phyloP scores from a whole-genome alignment of 1,140 invertebrate species.

The Zelostemma sp. region DNA sequence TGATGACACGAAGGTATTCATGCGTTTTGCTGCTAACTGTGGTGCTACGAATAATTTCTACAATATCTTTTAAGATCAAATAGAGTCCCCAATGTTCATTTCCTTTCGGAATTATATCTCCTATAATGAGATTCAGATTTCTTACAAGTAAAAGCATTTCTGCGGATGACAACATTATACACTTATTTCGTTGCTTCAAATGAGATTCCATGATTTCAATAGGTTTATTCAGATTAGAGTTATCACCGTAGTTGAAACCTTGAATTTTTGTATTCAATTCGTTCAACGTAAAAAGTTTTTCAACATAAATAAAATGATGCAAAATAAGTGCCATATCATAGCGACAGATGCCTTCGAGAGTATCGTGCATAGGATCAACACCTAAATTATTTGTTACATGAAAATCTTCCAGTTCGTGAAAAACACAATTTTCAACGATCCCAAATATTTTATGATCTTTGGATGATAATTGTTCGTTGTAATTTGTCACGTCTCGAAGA shows the following conservation, averaged over 20 bases:
- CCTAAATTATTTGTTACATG: slow-evolving; percentile 58
- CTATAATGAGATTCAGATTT: slow-evolving; percentile 36
- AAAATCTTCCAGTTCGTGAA: slow-evolving; percentile 54
- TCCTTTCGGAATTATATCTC: slow-evolving; percentile 33
- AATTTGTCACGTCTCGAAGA: slow-evolving; percentile 24
- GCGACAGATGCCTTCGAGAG: slow-evolving; percentile 60
- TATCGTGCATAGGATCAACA: slow-evolving; percentile 63
- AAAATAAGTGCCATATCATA: slow-evolving; percentile 57
- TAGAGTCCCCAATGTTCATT: slow-evolving; percentile 26
- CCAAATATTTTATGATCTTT: slow-evolving; percentile 32
- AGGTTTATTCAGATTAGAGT: too few relatives aligned
- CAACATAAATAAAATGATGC: slow-evolving; percentile 41
- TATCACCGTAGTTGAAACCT: too few relatives aligned
- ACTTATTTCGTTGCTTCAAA: too few relatives aligned
- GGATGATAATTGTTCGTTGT: slow-evolving; percentile 19
- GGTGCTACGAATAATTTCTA: slow-evolving; percentile 23
- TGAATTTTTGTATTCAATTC: too few relatives aligned
- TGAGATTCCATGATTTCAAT: too few relatives aligned
- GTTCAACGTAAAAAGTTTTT: slow-evolving; percentile 46
- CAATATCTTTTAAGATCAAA: slow-evolving; percentile 25
- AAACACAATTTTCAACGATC: slow-evolving; percentile 58
- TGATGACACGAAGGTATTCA: slow-evolving; percentile 7
- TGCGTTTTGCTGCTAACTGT: slow-evolving; percentile 21
- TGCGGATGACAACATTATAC: too few relatives aligned
- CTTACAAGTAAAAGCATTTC: slow-evolving; percentile 20